phyloP scores from a whole-genome alignment of 1,140 invertebrate species.

The Ganaspis sp. region DNA sequence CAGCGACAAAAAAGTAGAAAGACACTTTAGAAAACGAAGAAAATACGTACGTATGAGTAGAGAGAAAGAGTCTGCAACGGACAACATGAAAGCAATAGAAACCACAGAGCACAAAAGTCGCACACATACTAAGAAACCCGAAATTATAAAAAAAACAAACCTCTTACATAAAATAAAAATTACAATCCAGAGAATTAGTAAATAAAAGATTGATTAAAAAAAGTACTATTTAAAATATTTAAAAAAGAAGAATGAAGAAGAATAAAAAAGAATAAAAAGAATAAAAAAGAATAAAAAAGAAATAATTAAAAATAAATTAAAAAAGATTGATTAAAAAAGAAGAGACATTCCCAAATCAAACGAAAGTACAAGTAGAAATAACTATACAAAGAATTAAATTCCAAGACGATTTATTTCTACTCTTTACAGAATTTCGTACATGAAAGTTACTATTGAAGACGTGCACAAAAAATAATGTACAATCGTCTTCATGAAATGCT shows the following conservation, averaged over 20 bases:
- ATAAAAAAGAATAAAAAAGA: neutral
- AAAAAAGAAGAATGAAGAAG: neutral
- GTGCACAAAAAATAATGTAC: constrained; percentile 17
- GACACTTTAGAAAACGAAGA: constrained; percentile 61
- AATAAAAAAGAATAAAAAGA: neutral
- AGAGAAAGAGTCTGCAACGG: constrained; percentile 60
- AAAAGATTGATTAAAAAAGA: neutral
- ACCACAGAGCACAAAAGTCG: constrained; percentile 49
- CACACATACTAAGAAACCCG: constrained; percentile 41
- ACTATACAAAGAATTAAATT: constrained; percentile 38
- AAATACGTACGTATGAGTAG: constrained; percentile 71
- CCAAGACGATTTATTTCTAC: constrained; percentile 39
- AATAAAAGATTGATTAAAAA: too few relatives aligned
- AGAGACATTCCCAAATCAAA: neutral
- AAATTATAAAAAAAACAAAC: neutral
- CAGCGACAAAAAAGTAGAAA: constrained; percentile 36
- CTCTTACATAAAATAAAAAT: neutral
- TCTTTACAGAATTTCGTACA: constrained; percentile 27
- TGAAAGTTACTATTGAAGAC: neutral
- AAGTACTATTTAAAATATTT: too few relatives aligned
- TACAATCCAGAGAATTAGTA: too few relatives aligned
- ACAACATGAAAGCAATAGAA: constrained; percentile 60
- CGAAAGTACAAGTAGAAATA: constrained; percentile 36
- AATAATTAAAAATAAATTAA: neutral
- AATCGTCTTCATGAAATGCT: constrained; percentile 13